phyloP scores from a whole-genome alignment of 2,797 vertebrate genomes.

The Squalus acanthias region DNA sequence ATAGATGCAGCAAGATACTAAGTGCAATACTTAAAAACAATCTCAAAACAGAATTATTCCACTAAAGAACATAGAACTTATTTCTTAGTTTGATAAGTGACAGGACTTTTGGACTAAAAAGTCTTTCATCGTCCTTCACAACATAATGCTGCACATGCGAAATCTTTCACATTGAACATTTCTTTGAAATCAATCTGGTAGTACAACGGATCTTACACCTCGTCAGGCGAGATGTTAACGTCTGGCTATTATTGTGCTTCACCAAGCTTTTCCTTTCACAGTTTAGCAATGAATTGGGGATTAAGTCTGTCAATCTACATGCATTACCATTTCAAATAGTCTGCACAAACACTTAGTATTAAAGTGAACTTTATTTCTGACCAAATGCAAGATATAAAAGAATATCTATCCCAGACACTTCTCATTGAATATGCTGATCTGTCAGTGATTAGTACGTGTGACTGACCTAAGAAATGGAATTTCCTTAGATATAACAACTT shows the following conservation, averaged over 20 bases:
- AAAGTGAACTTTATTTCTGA: not conserved
- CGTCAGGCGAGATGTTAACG: not conserved
- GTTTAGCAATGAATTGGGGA: not conserved
- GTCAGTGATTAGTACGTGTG: not conserved
- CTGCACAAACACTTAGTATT: not conserved
- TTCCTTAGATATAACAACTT: not conserved
- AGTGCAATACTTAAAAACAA: not conserved
- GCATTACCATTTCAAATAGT: not conserved
- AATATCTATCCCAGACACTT: not conserved
- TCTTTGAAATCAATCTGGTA: too few species aligned
- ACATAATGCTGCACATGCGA: not conserved
- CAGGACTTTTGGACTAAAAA: not conserved
- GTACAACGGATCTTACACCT: not conserved
- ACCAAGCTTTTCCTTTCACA: not conserved
- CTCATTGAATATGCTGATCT: not conserved
- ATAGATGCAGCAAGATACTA: not conserved
- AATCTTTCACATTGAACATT: too few species aligned
- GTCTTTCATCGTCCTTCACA: not conserved
- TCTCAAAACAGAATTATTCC: not conserved
- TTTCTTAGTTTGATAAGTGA: not conserved
- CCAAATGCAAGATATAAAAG: not conserved
- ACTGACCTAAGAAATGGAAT: not conserved
- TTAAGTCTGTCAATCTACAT: not conserved
- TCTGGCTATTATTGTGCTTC: not conserved
- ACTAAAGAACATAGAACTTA: not conserved